A percentile compares a stretch with the other conserved stretches of the same genome.
phyloP scores from a whole-genome alignment of 2,888 invertebrate species.

The Xylocampa areola region DNA sequence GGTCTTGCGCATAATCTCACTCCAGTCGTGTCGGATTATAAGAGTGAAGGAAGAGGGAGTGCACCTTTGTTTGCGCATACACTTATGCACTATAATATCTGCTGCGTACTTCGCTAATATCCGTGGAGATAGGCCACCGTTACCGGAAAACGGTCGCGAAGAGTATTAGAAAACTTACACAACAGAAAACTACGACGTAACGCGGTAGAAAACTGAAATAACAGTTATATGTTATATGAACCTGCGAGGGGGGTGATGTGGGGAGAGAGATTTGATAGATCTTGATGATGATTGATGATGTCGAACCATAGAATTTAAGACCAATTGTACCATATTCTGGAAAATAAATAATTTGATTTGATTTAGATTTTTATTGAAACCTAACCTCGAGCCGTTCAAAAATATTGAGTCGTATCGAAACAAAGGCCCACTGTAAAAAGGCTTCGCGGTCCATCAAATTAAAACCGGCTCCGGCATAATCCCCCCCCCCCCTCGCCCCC shows the following conservation, averaged over 20 bases:
- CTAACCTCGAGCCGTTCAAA: constrained; percentile 12
- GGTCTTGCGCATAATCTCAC: no score
- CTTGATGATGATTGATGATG: constrained; percentile 31
- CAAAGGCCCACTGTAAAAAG: constrained; percentile 43
- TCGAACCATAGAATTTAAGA: no score
- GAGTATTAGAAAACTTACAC: neutral
- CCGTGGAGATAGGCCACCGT: no score
- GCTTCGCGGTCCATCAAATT: constrained; percentile 56
- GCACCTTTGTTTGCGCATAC: no score
- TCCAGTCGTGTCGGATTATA: no score
- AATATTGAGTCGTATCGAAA: constrained; percentile 47
- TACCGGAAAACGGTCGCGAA: no score
- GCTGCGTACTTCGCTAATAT: no score
- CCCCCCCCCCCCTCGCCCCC: constrained; percentile 19
- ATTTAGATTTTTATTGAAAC: constrained; percentile 33
- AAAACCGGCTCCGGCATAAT: constrained; percentile 51
- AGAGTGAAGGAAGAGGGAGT: no score
- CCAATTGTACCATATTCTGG: no score
- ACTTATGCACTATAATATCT: no score
- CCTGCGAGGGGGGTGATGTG: neutral
- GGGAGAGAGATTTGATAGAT: constrained; percentile 3
- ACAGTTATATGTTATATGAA: neutral
- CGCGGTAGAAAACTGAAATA: constrained; percentile 3
- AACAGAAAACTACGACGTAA: neutral
- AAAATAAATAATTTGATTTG: no score